A percentile compares a stretch with the other conserved stretches of the same genome.
phyloP scores from a whole-genome alignment of 2,888 invertebrate genomes.

The Busseola fusca region DNA sequence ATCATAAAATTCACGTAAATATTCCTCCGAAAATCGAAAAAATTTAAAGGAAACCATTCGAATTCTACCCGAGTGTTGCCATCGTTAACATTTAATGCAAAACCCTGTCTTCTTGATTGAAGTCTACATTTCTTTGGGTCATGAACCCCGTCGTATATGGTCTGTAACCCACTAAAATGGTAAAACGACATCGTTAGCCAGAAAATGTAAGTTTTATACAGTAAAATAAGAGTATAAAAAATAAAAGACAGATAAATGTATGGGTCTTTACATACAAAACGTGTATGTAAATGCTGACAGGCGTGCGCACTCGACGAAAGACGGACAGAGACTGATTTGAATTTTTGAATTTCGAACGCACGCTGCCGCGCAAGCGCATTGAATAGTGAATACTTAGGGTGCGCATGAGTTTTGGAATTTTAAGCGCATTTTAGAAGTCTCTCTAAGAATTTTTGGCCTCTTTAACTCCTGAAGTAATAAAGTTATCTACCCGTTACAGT shows the following conservation, averaged over 20 bases:
- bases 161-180: slow-evolving; percentile 71
- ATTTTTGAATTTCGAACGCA: slow-evolving; percentile 81
- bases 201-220: slow-evolving; percentile 77
- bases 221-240: slow-evolving; percentile 67
- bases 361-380: slow-evolving; percentile 79
- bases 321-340: slow-evolving; percentile 85
- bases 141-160: slow-evolving; percentile 62
- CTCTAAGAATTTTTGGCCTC: no score
- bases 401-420: slow-evolving; percentile 54
- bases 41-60: slow-evolving; percentile 30
- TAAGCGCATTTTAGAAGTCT: no score
- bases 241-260: slow-evolving; percentile 71
- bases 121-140: slow-evolving; percentile 61
- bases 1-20: background rate
- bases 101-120: slow-evolving; percentile 61
- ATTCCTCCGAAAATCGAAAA: slow-evolving; percentile 9
- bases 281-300: slow-evolving; percentile 83
- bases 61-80: slow-evolving; percentile 57
- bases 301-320: slow-evolving; percentile 75
- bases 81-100: slow-evolving; percentile 62
- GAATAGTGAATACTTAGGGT: slow-evolving; percentile 80
- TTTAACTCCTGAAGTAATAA: no score
- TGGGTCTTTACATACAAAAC: slow-evolving; percentile 67
- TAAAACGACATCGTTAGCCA: slow-evolving; percentile 81
- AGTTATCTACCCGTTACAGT: no score